Percentiles rank a stretch among this genome's conserved stretches.
These are phyloP conservation scores for Casuarius casuarius DNA, from an alignment of 2,113 vertebrate species.

Conservation along the genomic window DNA sequence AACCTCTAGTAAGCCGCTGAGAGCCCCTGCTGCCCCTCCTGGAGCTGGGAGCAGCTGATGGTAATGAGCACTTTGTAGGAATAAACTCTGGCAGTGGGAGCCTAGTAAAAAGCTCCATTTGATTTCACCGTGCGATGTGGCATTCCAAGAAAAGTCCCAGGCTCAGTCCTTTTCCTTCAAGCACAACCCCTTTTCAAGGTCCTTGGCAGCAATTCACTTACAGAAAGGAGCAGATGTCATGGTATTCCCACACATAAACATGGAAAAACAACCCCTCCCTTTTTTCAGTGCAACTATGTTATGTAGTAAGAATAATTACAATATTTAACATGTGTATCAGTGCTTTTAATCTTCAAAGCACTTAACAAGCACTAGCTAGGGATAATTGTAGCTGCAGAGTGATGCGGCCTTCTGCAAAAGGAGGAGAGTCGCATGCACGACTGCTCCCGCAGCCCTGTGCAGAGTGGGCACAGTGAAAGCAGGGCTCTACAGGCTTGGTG, in stretches of 20 bases:
- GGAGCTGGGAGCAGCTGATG: background rate
- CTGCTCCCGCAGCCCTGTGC: background rate
- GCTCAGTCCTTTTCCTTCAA: slow-evolving; percentile 51
- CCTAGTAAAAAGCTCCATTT: background rate
- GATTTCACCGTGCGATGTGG: slow-evolving; percentile 57
- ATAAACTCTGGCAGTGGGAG: slow-evolving; percentile 9
- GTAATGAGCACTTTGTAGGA: background rate
- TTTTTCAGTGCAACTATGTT: slow-evolving; percentile 45
- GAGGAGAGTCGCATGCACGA: background rate
- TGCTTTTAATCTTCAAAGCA: slow-evolving; percentile 62
- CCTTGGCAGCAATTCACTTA: slow-evolving; percentile 52
- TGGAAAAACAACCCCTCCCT: slow-evolving; percentile 56
- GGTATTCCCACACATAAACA: slow-evolving; percentile 64
- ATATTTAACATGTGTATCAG: slow-evolving; percentile 71
- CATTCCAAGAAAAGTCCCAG: slow-evolving; percentile 70
- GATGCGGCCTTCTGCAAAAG: slow-evolving; percentile 10
- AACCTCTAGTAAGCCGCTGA: background rate
- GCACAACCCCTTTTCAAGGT: slow-evolving; percentile 45
- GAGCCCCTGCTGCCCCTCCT: background rate
- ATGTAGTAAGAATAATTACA: slow-evolving; percentile 69
- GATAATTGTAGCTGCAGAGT: slow-evolving; percentile 51
- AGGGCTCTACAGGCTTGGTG: background rate
- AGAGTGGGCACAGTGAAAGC: background rate
- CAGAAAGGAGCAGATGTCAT: slow-evolving; percentile 59
- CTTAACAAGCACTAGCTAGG: slow-evolving; percentile 27